Evolutionary conservation across 2,113 vertebrate species (phyloP).

Genomic region (Recurvirostra avosetta): DNA sequence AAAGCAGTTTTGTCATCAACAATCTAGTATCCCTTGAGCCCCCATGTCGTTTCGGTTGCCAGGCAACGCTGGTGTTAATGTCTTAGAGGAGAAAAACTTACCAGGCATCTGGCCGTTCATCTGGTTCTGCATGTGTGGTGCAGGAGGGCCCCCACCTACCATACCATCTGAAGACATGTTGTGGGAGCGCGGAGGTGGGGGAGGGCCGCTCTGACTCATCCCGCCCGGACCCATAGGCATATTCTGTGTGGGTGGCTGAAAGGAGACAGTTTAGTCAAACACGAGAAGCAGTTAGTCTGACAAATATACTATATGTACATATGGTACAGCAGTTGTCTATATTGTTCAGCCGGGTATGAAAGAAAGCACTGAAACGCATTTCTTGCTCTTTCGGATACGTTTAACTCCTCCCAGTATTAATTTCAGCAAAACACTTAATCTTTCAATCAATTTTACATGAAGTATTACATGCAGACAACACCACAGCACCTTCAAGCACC

Average conservation of each 20-base stretch:
- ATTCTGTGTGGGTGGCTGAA: conserved; percentile 95
- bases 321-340: conserved; percentile 41
- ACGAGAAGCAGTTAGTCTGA: conserved; percentile 65
- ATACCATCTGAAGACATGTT: conserved; percentile 94
- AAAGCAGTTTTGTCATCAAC: conserved; percentile 88
- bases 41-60: conserved; percentile 85
- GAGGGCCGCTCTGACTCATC: conserved; percentile 92
- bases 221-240: conserved; percentile 96
- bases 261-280: conserved; percentile 75
- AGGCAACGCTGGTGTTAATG: conserved; percentile 87
- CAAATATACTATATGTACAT: conserved; percentile 60
- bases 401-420: neutral
- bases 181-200: conserved; percentile 92
- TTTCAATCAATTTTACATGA: conserved; percentile 1
- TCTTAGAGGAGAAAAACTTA: conserved; percentile 82
- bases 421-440: neutral
- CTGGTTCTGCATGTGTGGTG: conserved; percentile 97
- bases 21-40: conserved; percentile 85
- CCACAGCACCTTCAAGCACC: neutral
- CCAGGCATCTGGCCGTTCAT: conserved; percentile 99
- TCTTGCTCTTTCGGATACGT: neutral
- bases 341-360: neutral
- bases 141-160: conserved; percentile 91
- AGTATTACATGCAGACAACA: neutral
- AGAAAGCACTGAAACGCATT: neutral